Evolutionary conservation across 2,113 vertebrate genomes (phyloP), one percentile per base, ranked within the genome.

Genomic region (Myotis brandtii): DNA sequence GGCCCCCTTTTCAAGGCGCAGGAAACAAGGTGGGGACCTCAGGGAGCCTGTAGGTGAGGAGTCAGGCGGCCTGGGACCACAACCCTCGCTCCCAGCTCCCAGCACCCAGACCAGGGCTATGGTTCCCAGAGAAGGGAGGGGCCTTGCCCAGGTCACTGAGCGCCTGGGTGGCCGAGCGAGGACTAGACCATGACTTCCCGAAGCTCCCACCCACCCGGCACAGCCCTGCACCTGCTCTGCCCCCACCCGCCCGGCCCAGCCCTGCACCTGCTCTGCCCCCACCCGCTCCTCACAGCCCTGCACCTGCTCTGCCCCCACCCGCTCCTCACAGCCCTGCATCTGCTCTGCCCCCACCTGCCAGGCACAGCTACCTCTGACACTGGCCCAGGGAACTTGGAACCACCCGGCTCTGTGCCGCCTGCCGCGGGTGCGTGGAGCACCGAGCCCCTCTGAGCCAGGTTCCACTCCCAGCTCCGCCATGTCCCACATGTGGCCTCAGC

Each of bases 381-480:
- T 32, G 13, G 77, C 70, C 16, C 30, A 1, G 7, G 34, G 84
- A 48, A 46, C 25, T 32, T 2, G 25, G 30, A 59, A 80, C 32
- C 0, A 0, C 46, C 1, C 0, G 40, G 76, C 75, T 70, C 52
- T 16, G 20, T 12, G 7, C 67, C n/a, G 16, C 23, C 34, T 48
- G 23, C 52, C n/a, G 3, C 3, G 8, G 46, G 46, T 6, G 48
- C 18, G 30, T 56, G 6, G 34, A 25, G 59, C 20, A 10, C 46
- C 9, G 73, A 94, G 54, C 48, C 16, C 40, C 67, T 18, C 67
- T 18, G 66, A 46, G 17, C 34, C 14, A 10, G 43, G 46, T 48
- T 52, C 18, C 10, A 30, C 32, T 30, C 13, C 13, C 75, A 59
- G 7, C n/a, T 32, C 25, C 3, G 4, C 52, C 43, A 59, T 0